Conservation (phyloP, 2,113 vertebrate genomes). For the Bufo gargarizans region DNA sequence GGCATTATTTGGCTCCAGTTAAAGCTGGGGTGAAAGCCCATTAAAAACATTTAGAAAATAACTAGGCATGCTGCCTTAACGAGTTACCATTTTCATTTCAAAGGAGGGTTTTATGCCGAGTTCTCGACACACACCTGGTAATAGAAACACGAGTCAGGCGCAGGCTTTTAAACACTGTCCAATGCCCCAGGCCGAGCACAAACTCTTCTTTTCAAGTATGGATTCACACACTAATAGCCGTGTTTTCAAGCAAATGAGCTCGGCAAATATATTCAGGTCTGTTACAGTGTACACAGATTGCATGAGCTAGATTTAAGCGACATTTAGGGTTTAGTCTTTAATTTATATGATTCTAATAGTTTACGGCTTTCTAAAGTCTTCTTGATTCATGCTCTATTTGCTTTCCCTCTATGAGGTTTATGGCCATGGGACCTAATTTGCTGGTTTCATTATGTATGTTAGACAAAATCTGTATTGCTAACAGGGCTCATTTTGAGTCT, state of each 20-base stretch:
- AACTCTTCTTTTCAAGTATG: conserved; percentile 73
- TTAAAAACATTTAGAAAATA: conserved; percentile 67
- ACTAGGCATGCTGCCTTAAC: conserved; percentile 64
- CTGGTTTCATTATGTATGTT: conserved; percentile 77
- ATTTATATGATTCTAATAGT: conserved; percentile 74
- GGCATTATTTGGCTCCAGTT: conserved; percentile 64
- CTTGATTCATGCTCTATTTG: conserved; percentile 79
- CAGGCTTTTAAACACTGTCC: conserved; percentile 70
- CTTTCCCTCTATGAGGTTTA: conserved; percentile 77
- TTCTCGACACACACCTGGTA: conserved; percentile 71
- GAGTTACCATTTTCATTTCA: conserved; percentile 66
- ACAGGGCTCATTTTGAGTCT: conserved; percentile 70
- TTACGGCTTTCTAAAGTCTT: conserved; percentile 74
- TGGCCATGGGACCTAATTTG: conserved; percentile 78
- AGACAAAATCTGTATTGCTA: conserved; percentile 77
- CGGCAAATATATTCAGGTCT: conserved; percentile 57
- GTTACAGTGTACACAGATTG: conserved; percentile 43
- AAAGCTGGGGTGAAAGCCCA: conserved; percentile 65
- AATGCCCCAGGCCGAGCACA: conserved; percentile 70
- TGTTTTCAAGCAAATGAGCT: conserved; percentile 74
- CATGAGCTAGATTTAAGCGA: conserved; percentile 61
- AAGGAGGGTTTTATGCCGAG: conserved; percentile 59
- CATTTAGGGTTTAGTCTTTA: conserved; percentile 68
- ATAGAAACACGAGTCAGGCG: conserved; percentile 70
- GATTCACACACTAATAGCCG: conserved; percentile 62